Base-by-base conservation (phyloP, 1,140 invertebrate species). In the Drosophila cardini region DNA sequence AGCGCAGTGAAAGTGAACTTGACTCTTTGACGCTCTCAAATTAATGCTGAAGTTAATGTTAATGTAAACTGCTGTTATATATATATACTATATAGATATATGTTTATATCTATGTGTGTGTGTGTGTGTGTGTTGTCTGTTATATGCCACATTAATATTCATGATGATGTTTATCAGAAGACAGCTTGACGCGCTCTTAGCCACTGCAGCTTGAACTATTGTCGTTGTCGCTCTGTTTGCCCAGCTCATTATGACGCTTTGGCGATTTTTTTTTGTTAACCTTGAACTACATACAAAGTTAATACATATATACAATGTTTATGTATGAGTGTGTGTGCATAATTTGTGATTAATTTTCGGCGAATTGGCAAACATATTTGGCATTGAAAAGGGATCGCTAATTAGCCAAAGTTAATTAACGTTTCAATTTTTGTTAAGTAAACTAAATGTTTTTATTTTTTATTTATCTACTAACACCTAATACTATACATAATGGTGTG, bases 1-100 rank as follows among this genome's bases (percentile, higher is more conserved):
- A 74, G 65, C 58, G 21, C 26, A 89, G 84, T 89, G 84, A 89
- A 89, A 89, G 84, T 89, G 84, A 89, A 89, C 84, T 89, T 89
- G 84, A 89, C 84, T 87, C 80, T 77, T 79, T 71, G 50, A 43
- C 43, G 34, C 13, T 53, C 68, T 57, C 56, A 60, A 40, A 15
- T 60, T 61, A 61, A 34, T 72, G 83, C 56, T 77, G 70, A 74
- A 64, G 32, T 21, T 48, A 18, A 38, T 60, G 65, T 57, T 64
- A 76, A 76, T 73, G 78, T 70, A 72, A 42, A 63, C 76, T 55
- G 70, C 30, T 34, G 56, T 30, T 56, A 56, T 56, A 9, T 26
- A 5, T 21, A 21, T 21, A 26, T 26, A 26, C n/a, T 36, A 16
- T 15, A 8, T 40, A 8, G 13, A 42, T 10, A 8, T 42, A 38